Evolutionary conservation across 2,113 vertebrate species (phyloP).

Genomic region (Himantopus leucocephalus): DNA sequence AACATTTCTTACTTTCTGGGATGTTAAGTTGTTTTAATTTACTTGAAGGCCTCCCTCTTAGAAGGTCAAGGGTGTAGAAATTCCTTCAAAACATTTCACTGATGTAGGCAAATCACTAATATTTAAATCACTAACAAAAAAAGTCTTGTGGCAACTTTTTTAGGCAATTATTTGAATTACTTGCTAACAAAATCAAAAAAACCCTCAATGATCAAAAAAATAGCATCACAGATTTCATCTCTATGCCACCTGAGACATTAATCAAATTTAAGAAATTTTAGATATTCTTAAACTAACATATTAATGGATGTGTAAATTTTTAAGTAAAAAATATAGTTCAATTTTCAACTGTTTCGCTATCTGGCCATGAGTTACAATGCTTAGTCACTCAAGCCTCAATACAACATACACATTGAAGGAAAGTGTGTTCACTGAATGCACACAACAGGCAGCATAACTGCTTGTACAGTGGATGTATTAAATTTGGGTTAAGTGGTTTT

Average conservation of each 20-base stretch:
- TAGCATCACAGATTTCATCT: background rate
- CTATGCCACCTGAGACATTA: background rate
- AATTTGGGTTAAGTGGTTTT: background rate
- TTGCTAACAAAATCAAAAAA: background rate
- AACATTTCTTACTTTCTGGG: background rate
- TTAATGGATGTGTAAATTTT: background rate
- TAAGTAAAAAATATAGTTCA: background rate
- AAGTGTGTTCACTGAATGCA: background rate
- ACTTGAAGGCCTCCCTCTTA: background rate
- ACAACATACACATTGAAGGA: background rate
- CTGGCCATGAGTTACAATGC: background rate
- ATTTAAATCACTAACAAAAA: background rate
- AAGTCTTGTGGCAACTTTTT: background rate
- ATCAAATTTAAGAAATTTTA: background rate
- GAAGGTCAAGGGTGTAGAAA: background rate
- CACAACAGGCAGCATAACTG: background rate
- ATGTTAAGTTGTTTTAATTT: background rate
- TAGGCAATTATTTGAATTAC: background rate
- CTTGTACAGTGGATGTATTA: background rate
- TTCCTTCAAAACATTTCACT: background rate
- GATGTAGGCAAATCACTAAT: background rate
- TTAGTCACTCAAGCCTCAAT: background rate
- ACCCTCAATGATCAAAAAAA: background rate
- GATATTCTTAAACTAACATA: background rate
- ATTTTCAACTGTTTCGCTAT: background rate